Base-by-base conservation (phyloP, 2,888 invertebrate genomes). In the Oscheius sp. region DNA sequence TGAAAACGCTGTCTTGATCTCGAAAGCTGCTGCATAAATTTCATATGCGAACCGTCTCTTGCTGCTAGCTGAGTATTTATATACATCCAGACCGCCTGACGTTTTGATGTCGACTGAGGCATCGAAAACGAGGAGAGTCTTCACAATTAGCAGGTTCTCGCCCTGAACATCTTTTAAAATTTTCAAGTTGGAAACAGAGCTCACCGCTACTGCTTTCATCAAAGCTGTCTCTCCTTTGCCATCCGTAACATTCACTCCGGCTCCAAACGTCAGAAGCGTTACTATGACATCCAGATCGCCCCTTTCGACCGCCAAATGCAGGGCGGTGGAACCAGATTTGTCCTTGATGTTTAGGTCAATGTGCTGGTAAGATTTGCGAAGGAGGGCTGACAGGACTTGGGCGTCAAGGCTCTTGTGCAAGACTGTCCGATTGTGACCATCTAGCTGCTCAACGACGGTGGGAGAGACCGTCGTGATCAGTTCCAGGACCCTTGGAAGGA, bases 281-380 rank as follows among this genome's bases (percentile, higher is more conserved):
- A 63, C 42, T 2, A 74, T 50, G 50, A 57, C 21, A 7, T 71
- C 71, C 29, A 72, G n/a, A 35, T 71, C 71, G n/a, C 63, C 77
- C 42, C 73, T 32, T 37, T 65, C 55, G 1, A 78, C 59, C 7
- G 78, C 79, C 50, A 73, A 65, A 50, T 78, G 76, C 50, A 78
- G 73, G 10, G 80, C 73, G 9, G 68, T 78, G 0, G 42, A 33
- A 33, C 74, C 76, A 0, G 58, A 57, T 13, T 71, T 70, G 33
- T 78, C 78, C 58, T 47, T 37, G n/a, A 21, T 42, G 35, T 78
- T 72, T 4, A 80, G 42, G 10, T 78, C 66, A 2, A 74, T 59
- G 55, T 70, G 55, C 13, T 47, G 42, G 53, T 59, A 53, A 32
- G 55, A 47, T 10, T 70, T 70, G 4, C 58, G 60, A 13, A 74